Base-by-base conservation (phyloP, 2,113 vertebrate genomes). In the Sinocyclocheilus anophthalmus region DNA sequence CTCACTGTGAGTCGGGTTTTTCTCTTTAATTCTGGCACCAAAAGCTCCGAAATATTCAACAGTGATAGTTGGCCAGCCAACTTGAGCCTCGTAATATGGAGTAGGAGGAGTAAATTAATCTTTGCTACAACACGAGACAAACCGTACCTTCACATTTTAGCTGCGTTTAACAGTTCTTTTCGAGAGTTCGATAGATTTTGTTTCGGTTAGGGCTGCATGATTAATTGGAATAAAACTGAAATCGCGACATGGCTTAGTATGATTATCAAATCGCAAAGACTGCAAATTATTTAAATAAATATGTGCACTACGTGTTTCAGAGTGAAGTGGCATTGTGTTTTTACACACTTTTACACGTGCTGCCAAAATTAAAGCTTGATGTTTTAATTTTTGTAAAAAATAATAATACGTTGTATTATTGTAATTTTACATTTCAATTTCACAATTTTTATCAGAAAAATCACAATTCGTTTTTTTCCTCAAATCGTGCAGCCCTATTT, bases 41-140 rank as follows among this genome's bases (percentile, higher is more conserved):
- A 93, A 93, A 94, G 92, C 93, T 92, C 92, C 92, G 92, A 93
- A 93, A 91, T 93, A 94, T 93, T 94, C 92, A 94, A 93, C 87
- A 93, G 93, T 93, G 91, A 94, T 94, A 94, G 94, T 95, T 95
- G 94, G 94, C 94, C 94, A 95, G 94, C 94, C 94, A 95, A 95
- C 94, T 95, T 93, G 90, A 94, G 91, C 92, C 91, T 93, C 91
- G 92, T 93, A 93, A 94, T 91, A 93, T 93, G 90, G 92, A 94
- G 82, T 42, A 83, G 78, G 87, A 79, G 89, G 89, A 93, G 93
- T 93, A 93, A 95, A 95, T 94, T 90, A 95, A 94, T 91, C 92
- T 93, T 88, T 90, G 93, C 93, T 93, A 94, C 92, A 90, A 91
- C 94, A 92, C 89, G 89, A 90, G 91, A 93, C 87, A 93, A 93